Evolutionary conservation across 2,888 invertebrate genomes (phyloP), one percentile per base, ranked within the genome.

Genomic region (Drosophila melanosoma): DNA sequence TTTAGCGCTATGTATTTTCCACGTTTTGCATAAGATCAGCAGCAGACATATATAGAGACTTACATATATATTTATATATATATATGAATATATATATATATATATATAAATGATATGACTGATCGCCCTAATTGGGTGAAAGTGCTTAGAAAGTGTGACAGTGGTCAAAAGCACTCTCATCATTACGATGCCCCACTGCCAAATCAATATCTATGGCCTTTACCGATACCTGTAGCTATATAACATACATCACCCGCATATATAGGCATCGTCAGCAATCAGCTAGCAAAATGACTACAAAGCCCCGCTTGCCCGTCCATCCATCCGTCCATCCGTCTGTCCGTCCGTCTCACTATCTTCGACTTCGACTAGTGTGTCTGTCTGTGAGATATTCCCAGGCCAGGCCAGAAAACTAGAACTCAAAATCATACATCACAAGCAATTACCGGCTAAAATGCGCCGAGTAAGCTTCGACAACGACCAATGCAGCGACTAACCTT

Each of bases 341-440:
- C 48, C 6, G 42, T 61, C 72, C 15, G 26, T 52, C 40, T 1
- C 33, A 60, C 52, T 32, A 49, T 51, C 17, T n/a, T n/a, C 15
- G 23, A 23, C 45, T 20, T 26, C 26, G 26, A 26, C 26, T 26
- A 26, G 26, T 15, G 45, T 15, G 60, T 58, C 57, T 49, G 65
- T 63, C 75, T 73, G 81, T 81, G 79, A 86, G 87, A 81, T 74
- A 87, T 90, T 87, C 87, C 89, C 84, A 89, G 87, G 83, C 77
- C 66, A 63, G 66, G 71, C 79, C 64, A 90, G 74, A 72, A 90
- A 87, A 87, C 87, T 87, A 87, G 87, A 87, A 87, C 87, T 87
- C 76, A 88, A 90, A 87, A 87, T 87, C 87, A 87, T 87, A 87
- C 87, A 87, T 87, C 90, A 87, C 87, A 87, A 86, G 87, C 87